phyloP scores from a whole-genome alignment of 2,797 vertebrate genomes.

The Leucoraja ocellata region DNA sequence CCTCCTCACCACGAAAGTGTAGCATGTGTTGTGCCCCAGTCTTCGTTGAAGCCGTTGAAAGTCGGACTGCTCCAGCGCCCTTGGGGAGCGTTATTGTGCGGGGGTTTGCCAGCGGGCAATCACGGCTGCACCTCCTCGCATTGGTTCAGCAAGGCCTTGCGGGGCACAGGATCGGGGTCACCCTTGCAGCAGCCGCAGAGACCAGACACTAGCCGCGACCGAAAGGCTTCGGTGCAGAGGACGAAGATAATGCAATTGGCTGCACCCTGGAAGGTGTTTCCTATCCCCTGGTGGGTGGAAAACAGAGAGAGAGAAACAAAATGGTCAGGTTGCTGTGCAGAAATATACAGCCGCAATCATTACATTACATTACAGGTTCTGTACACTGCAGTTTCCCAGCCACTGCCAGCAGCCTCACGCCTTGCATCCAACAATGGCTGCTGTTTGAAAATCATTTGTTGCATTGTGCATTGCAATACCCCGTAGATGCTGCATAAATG shows the following conservation, averaged over 20 bases:
- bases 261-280: slow-evolving; percentile 91
- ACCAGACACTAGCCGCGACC: slow-evolving; percentile 59
- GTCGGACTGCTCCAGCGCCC: too few species aligned
- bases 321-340: background rate
- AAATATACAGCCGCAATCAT: background rate
- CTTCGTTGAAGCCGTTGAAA: background rate
- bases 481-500: too few species aligned
- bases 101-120: slow-evolving; percentile 37
- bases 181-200: slow-evolving; percentile 55
- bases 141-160: background rate
- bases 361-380: background rate
- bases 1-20: too few species aligned
- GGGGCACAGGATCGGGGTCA: background rate
- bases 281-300: slow-evolving; percentile 69
- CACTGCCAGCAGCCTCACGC: background rate
- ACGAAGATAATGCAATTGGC: slow-evolving; percentile 94
- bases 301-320: background rate
- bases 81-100: slow-evolving; percentile 40
- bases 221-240: slow-evolving; percentile 69
- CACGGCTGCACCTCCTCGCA: background rate
- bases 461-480: too few species aligned
- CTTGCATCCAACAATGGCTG: background rate
- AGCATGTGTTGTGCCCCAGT: background rate
- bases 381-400: background rate
- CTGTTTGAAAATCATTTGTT: background rate